phyloP scores from a whole-genome alignment of 2,113 vertebrate genomes.

The Syrmaticus mikado region DNA sequence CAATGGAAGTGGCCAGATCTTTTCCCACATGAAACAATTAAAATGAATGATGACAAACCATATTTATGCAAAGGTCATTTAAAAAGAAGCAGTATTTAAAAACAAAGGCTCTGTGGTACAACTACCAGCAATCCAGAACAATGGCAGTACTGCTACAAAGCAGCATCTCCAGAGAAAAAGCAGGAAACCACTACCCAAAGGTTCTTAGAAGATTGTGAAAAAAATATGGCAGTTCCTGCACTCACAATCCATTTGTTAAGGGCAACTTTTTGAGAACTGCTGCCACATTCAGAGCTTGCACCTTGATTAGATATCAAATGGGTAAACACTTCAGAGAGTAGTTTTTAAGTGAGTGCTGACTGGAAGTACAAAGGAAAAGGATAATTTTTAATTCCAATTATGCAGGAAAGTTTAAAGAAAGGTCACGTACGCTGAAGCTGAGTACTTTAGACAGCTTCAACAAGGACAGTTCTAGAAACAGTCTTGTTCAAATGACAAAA shows the following conservation, averaged over 20 bases:
- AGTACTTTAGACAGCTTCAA: not conserved
- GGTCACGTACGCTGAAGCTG: not conserved
- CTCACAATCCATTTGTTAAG: not conserved
- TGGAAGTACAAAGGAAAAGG: not conserved
- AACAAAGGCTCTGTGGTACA: not conserved
- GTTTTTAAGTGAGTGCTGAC: not conserved
- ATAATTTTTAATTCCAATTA: not conserved
- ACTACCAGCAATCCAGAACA: not conserved
- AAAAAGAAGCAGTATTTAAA: not conserved
- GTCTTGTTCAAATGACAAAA: not conserved
- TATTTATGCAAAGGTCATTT: not conserved
- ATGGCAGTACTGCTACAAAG: not conserved
- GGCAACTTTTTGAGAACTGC: not conserved
- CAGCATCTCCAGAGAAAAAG: not conserved
- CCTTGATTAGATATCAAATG: not conserved
- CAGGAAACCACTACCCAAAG: not conserved
- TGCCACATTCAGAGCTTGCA: not conserved
- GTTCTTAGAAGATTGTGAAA: not conserved
- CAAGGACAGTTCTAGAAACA: too few species aligned
- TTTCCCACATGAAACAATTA: not conserved
- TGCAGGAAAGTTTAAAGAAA: not conserved
- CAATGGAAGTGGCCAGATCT: not conserved
- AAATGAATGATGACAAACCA: not conserved
- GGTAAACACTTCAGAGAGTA: not conserved
- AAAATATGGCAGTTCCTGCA: not conserved